Evolutionary conservation across 2,797 vertebrate genomes (phyloP).

Genomic region (Hemibagrus guttatus): DNA sequence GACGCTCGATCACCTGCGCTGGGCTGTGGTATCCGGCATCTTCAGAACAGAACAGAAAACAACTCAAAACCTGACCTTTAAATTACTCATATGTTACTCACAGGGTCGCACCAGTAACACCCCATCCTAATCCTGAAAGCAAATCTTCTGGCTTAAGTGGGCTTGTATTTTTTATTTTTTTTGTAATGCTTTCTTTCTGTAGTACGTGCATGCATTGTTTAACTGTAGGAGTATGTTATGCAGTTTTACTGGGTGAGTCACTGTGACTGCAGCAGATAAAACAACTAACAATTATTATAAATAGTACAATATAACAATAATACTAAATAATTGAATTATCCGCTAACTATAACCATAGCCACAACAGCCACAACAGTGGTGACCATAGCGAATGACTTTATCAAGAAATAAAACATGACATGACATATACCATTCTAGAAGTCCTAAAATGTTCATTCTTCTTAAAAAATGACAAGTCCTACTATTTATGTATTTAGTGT

Average conservation of each 20-base stretch:
- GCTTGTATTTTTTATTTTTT: background rate
- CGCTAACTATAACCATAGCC: background rate
- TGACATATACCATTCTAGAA: background rate
- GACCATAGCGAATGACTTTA: background rate
- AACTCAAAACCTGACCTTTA: background rate
- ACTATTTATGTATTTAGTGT: background rate
- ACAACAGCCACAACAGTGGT: background rate
- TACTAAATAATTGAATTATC: background rate
- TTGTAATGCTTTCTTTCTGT: background rate
- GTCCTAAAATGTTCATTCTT: background rate
- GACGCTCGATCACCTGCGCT: conserved; percentile 70
- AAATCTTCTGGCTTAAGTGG: background rate
- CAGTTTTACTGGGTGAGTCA: background rate
- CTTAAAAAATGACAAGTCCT: background rate
- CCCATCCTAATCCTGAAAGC: background rate
- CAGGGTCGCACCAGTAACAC: background rate
- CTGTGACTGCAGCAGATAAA: background rate
- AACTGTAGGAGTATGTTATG: background rate
- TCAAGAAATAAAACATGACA: background rate
- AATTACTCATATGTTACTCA: background rate
- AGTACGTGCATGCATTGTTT: background rate
- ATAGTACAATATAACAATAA: background rate
- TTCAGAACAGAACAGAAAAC: conserved; percentile 26
- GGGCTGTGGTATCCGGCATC: conserved; percentile 66
- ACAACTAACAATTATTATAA: background rate